Evolutionary conservation across 2,888 invertebrate species (phyloP).

Genomic region (Resseliella maxima): DNA sequence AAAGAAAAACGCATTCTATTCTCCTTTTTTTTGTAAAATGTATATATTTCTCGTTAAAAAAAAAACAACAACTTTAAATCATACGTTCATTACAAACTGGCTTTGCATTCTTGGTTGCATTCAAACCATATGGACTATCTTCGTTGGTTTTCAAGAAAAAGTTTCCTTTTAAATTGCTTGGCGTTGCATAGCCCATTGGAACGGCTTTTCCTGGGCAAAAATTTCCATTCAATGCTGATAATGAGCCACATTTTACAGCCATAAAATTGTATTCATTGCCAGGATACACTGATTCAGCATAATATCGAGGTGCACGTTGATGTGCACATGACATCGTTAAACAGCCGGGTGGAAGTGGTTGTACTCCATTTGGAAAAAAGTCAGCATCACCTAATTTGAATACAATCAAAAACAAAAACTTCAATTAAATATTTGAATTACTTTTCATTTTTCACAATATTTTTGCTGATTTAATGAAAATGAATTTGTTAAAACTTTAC

Average conservation of each 20-base stretch:
- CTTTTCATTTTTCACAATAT: too few species aligned
- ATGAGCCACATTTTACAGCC: conserved; percentile 64
- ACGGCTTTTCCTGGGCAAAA: conserved; percentile 63
- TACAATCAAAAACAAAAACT: too few species aligned
- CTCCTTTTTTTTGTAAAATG: too few species aligned
- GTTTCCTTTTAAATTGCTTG: conserved; percentile 63
- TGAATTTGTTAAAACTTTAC: too few species aligned
- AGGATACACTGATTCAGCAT: conserved; percentile 65
- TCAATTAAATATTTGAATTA: too few species aligned
- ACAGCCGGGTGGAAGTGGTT: conserved; percentile 63
- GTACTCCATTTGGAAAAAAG: conserved; percentile 65
- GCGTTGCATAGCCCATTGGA: conserved; percentile 65
- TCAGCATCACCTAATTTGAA: conserved; percentile 64
- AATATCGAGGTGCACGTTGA: conserved; percentile 63
- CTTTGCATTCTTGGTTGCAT: background rate
- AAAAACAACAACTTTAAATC: too few species aligned
- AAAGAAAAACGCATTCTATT: too few species aligned
- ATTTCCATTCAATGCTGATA: conserved; percentile 61
- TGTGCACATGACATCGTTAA: conserved; percentile 64
- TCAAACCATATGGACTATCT: conserved; percentile 64
- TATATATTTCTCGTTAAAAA: too few species aligned
- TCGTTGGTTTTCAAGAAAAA: conserved; percentile 65
- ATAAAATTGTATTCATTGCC: conserved; percentile 66
- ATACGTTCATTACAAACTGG: conserved; percentile 13
- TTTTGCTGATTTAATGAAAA: too few species aligned